A percentile compares a stretch with the other conserved stretches of the same genome.
Conservation (phyloP, 2,797 vertebrate genomes). For the Nyctibius grandis region DNA sequence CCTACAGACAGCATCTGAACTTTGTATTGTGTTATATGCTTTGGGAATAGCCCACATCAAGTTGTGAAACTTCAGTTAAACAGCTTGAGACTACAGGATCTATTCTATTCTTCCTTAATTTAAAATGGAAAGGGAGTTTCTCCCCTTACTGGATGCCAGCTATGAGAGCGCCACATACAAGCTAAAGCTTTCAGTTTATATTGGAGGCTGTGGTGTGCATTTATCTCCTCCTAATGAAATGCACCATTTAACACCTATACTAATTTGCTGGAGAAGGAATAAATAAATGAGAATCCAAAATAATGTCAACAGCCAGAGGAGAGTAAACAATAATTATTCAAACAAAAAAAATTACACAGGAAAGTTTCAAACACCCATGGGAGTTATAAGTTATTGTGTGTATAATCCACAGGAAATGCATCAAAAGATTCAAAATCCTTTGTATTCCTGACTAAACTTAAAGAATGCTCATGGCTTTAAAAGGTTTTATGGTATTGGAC, state of each 20-base stretch:
- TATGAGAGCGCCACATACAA: neutral
- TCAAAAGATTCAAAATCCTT: neutral
- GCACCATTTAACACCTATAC: neutral
- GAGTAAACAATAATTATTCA: neutral
- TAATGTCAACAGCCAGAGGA: neutral
- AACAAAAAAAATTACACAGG: neutral
- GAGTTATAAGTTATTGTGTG: neutral
- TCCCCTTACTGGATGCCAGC: neutral
- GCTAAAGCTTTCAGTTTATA: neutral
- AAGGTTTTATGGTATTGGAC: neutral
- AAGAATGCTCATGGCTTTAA: neutral
- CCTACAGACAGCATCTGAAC: neutral
- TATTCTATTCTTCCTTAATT: neutral
- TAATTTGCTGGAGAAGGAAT: neutral
- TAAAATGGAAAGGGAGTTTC: neutral
- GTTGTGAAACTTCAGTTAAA: neutral
- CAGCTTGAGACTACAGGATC: neutral
- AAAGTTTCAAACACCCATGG: neutral
- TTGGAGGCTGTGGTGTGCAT: neutral
- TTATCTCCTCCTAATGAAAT: neutral
- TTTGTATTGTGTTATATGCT: neutral
- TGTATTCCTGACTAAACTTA: neutral
- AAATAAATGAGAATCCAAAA: neutral
- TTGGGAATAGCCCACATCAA: neutral
- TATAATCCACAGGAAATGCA: neutral